Evolutionary conservation across 2,888 invertebrate species (phyloP).

Genomic region (Protodeltote pygarga): DNA sequence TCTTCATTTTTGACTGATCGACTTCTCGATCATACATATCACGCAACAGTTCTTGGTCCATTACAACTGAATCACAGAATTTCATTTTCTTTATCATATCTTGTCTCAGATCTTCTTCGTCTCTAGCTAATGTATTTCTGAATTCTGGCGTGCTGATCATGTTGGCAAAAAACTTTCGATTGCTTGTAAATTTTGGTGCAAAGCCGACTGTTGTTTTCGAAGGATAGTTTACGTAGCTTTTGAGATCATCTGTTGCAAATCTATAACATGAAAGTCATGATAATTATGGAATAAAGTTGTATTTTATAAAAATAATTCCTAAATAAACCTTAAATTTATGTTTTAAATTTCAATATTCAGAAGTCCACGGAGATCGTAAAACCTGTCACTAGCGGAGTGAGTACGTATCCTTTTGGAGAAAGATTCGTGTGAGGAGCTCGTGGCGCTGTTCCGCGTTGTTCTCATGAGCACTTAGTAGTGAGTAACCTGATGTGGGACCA

Average conservation of each 20-base stretch:
- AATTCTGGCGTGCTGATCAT: constrained; percentile 65
- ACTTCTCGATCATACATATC: constrained; percentile 70
- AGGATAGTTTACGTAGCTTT: constrained; percentile 66
- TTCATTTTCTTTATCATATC: constrained; percentile 64
- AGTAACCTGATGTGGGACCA: no score
- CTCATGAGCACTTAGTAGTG: no score
- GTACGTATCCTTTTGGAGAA: no score
- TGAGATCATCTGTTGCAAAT: constrained; percentile 64
- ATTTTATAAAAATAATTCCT: no score
- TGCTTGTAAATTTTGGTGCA: constrained; percentile 67
- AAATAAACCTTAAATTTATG: no score
- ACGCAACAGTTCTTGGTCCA: constrained; percentile 61
- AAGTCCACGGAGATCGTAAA: no score
- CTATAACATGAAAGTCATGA: no score
- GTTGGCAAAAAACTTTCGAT: constrained; percentile 77
- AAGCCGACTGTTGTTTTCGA: constrained; percentile 75
- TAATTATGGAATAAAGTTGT: no score
- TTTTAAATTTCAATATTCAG: no score
- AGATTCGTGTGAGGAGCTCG: no score
- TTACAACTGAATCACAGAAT: constrained; percentile 66
- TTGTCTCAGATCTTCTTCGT: constrained; percentile 56
- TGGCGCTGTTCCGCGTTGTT: no score
- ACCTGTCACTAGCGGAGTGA: no score
- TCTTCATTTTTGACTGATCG: constrained; percentile 60
- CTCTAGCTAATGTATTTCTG: constrained; percentile 66